phyloP scores from a whole-genome alignment of 2,113 vertebrate species.

The Nyctereutes procyonoides region DNA sequence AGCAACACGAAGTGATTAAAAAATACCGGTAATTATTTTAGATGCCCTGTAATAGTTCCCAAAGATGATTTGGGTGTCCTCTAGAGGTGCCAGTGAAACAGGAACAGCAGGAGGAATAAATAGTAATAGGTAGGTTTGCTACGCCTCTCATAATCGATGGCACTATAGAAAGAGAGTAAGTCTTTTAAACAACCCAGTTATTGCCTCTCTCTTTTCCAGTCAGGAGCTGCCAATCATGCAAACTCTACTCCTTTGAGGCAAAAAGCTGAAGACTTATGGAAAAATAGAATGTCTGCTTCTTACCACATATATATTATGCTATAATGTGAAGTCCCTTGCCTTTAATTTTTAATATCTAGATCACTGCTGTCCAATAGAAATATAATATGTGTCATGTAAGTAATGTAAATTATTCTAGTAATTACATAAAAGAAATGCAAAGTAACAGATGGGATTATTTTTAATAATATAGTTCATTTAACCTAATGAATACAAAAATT shows the following conservation, averaged over 20 bases:
- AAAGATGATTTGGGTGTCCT: background rate
- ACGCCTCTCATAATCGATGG: background rate
- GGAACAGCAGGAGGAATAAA: background rate
- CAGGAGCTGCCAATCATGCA: background rate
- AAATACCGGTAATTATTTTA: background rate
- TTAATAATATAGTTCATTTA: background rate
- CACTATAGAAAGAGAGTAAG: background rate
- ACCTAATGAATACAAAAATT: background rate
- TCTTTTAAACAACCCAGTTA: background rate
- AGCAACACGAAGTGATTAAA: background rate
- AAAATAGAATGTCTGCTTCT: background rate
- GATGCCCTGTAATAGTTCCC: background rate
- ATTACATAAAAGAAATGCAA: background rate
- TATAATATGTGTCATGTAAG: background rate
- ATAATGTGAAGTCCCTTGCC: background rate
- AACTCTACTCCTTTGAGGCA: background rate
- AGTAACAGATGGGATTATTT: background rate
- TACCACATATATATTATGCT: background rate
- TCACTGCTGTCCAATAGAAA: background rate
- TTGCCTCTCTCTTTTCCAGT: background rate
- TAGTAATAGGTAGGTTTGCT: background rate
- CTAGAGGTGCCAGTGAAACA: background rate
- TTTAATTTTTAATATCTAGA: background rate
- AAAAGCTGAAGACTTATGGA: background rate
- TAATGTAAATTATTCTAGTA: background rate